Evolutionary conservation across 2,113 vertebrate species (phyloP), one percentile per base, ranked within the genome.

Genomic region (Forbesichthys papilliferus): DNA sequence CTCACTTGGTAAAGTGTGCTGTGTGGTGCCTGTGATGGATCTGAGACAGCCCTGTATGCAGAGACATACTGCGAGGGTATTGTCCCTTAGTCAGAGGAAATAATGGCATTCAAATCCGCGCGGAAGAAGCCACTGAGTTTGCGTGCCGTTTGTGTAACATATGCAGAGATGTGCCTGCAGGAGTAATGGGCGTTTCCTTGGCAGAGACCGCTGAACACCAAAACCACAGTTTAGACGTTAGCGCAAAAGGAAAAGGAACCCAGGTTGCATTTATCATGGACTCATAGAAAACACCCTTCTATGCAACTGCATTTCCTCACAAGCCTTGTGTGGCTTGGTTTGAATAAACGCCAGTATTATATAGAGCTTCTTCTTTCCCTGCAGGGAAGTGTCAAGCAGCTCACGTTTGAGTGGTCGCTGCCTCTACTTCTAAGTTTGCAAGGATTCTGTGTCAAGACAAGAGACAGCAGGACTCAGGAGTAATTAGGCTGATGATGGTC

Each of bases 211-310:
- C 79, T 69, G 75, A 71, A 68, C 27, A 73, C 11, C 20, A 62
- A 90, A 91, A 89, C 91, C 90, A 85, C 90, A 93, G 56, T 73
- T 69, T 78, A 89, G 83, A 87, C 87, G 85, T 92, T 93, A 77
- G 74, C 73, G 71, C 68, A 83, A 83, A 88, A 88, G 78, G 77
- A 87, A 88, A 90, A 64, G 79, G 80, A 86, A 91, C 80, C 77
- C 79, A 1, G 20, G 68, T 84, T 84, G 79, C 83, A 79, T 85
- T 91, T 84, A 88, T 89, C 81, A 69, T 77, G 76, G 69, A 84
- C 78, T 76, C 79, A 83, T 48, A 76, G 76, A 85, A 81, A 88
- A 89, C 91, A 90, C 79, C 87, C 87, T 90, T 91, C 5, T 87
- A 63, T 60, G 49, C 62, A 16, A 18, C 58, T 36, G 16, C 12